These are phyloP conservation scores for Beris morrisii DNA, from an alignment of 2,888 invertebrate genomes.

Conservation along the genomic window DNA sequence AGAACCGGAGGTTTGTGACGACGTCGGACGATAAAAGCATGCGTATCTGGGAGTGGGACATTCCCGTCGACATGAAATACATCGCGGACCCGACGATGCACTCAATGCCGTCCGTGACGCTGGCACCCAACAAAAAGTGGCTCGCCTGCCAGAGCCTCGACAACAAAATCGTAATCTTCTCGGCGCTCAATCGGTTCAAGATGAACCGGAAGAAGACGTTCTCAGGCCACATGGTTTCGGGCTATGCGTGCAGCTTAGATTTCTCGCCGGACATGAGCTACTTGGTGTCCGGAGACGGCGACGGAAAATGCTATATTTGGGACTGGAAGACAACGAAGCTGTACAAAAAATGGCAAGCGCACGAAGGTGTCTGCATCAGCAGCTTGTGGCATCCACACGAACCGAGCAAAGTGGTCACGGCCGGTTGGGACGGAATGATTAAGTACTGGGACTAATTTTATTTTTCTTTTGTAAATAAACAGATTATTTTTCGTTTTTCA, in stretches of 20 bases:
- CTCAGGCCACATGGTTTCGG: constrained; percentile 98
- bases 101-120: constrained; percentile 95
- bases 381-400: constrained; percentile 99
- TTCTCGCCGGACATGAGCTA: constrained; percentile 99
- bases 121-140: constrained; percentile 98
- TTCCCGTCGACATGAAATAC: constrained; percentile 99
- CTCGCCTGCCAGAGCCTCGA: constrained; percentile 99
- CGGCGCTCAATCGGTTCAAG: constrained; percentile 95
- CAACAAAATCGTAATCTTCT: constrained; percentile 97
- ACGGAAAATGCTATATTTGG: constrained; percentile 98
- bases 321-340: constrained; percentile 99
- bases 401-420: constrained; percentile 94
- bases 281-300: constrained; percentile 96
- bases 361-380: constrained; percentile 95
- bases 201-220: constrained; percentile 98
- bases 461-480: constrained; percentile 9
- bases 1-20: constrained; percentile 95
- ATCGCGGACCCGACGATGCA: constrained; percentile 99
- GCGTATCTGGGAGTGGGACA: constrained; percentile 99
- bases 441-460: constrained; percentile 93
- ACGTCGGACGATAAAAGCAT: constrained; percentile 99
- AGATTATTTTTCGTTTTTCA: not conserved
- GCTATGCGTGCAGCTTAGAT: constrained; percentile 95
- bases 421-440: constrained; percentile 98
- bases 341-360: constrained; percentile 98